Evolutionary conservation across 2,797 vertebrate species (phyloP), one percentile per base, ranked within the genome.

Genomic region (Pseudochaenichthys georgianus): DNA sequence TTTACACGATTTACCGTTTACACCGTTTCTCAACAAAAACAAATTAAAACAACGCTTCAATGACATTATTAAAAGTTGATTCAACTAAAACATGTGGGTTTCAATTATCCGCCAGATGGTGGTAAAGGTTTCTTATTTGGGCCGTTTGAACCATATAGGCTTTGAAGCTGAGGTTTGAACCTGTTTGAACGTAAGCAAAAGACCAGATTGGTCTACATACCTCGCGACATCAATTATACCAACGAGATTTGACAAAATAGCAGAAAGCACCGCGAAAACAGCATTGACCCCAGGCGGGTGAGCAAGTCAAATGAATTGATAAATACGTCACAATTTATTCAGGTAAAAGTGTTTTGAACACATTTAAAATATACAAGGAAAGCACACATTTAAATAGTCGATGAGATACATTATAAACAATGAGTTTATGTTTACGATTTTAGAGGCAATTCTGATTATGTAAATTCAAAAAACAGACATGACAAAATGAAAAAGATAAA

Each of bases 161-260:
- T 38, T 45, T 48, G n/a, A 48, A n/a, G 34, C 34, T 38, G 34
- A 8, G 8, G 34, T 8, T 38, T 48, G n/a, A 47, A 13, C 28
- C 4, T 10, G 31, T 34, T 59, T 48, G n/a, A 48, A 17, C 5
- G n/a, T 2, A 17, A 31, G 4, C 4, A 19, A 12, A 15, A 4
- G 28, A 0, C 5, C 0, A 0, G 7, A 2, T 61, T 5, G 5
- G 0, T 0, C 2, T 5, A 50, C 5, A 28, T 28, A 21, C 57
- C 34, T 64, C 74, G 70, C 74, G 74, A 70, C 50, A 73, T 70
- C 0, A 48, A 13, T 2, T 21, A 1, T 4, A 16, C 7, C 13
- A n/a, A 41, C 28, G 58, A 46, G 19, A 54, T 53, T 53, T 62
- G 10, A 60, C 13, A 2, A 21, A 52, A 16, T 9, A 12, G 9